These are phyloP conservation scores for Heliconius ethilla DNA, from an alignment of 2,888 invertebrate species.

Conservation along the genomic window DNA sequence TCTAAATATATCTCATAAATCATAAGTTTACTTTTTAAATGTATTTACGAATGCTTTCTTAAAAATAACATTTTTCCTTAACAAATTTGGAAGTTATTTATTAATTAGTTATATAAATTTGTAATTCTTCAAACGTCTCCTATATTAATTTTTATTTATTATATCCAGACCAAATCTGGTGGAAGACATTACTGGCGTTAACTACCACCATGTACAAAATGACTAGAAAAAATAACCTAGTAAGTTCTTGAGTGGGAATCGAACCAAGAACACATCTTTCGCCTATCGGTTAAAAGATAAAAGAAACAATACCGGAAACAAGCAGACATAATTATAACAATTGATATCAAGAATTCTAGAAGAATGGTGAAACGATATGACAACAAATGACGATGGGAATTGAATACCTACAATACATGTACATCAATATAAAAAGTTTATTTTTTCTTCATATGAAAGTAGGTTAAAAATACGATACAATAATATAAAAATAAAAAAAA, in stretches of 20 bases:
- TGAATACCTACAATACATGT: conserved; percentile 1
- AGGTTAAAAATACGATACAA: background rate
- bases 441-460: conserved; percentile 7
- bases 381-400: conserved; percentile 40
- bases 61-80: background rate
- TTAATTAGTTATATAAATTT: no score
- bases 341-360: conserved; percentile 34
- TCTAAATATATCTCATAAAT: background rate
- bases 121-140: background rate
- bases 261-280: background rate
- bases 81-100: background rate
- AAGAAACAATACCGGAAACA: conserved; percentile 19
- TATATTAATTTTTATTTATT: background rate
- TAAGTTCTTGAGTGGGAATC: background rate
- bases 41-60: no score
- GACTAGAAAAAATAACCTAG: no score
- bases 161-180: background rate
- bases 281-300: background rate
- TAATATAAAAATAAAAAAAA: background rate
- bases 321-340: conserved; percentile 19
- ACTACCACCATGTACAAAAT: no score
- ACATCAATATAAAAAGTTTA: background rate
- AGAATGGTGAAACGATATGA: conserved; percentile 39
- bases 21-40: background rate
- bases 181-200: no score